Evolutionary conservation across 2,797 vertebrate species (phyloP), one percentile per base, ranked within the genome.

Genomic region (Pristis pectinata): DNA sequence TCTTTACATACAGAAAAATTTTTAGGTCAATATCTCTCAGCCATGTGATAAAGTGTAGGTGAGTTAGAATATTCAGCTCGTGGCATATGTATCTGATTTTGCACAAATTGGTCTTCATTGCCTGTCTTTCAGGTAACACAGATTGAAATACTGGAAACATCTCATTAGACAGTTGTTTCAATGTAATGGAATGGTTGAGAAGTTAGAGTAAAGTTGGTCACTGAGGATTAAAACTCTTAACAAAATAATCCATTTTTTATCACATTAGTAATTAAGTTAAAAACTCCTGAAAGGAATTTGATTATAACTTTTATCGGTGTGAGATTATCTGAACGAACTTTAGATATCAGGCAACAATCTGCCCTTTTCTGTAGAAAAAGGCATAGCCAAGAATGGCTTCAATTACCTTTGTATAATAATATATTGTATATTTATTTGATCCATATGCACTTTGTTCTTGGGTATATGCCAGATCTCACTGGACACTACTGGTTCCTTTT

Each of bases 361-460:
- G 87, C 61, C 9, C 67, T 91, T 41, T 67, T 64, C 61, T 91
- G 19, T 67, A 22, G 9, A 67, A 37, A 67, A 37, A 67, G n/a
- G 59, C 1, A 19, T 27, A 37, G 61, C 59, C 87, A 91, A 91
- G n/a, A 91, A 67, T 67, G n/a, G n/a, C 19, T 89, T 89, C 85
- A 89, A n/a, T 64, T 64, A 89, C 13, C 13, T 64, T 64, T 89
- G 56, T 59, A 89, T 61, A 64, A 37, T 61, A 89, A 61, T 89
- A 61, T 59, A 64, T 89, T 89, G 85, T 89, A 89, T 19, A 64
- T 89, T 89, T 64, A 89, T 89, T 64, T 89, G 56, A 89, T 89
- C 85, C 85, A 64, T 89, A 24, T 64, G 59, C 15, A 64, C 15
- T 89, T 89, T 89, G 85, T 89, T 64, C 6, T 37, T 89, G 56